Base-by-base conservation (phyloP, 1,140 invertebrate genomes). In the Bradysia coprophila region DNA sequence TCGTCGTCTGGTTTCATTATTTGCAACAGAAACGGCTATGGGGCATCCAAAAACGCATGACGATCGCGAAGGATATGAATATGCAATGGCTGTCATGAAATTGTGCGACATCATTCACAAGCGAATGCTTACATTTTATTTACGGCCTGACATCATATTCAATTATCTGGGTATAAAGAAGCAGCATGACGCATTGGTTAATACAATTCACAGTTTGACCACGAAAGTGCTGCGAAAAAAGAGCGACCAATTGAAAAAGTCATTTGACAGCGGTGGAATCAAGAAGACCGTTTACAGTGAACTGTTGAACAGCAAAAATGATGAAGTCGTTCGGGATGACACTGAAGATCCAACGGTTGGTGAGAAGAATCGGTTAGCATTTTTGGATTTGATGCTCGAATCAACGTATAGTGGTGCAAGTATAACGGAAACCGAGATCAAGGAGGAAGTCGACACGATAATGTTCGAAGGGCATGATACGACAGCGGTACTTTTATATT, bases 401-500 rank as follows among this genome's bases (percentile, higher is more conserved):
- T 63, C 75, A 44, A 62, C 70, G 16, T 66, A 69, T 47, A 75
- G 69, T 20, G 62, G 62, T 2, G 57, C 59, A 0, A 56, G 67
- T 40, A 63, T 86, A 37, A 75, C 72, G 8, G 73, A 89, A 41
- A 67, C 75, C 38, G 86, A 92, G 58, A 86, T 93, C 33, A 72
- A 78, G 51, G 80, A 87, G 55, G 78, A 87, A 71, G 82, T 88
- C 1, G 77, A 87, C 46, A 89, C 83, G 0, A 88, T 88, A 44
- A n/a, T n/a, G n/a, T n/a, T n/a, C 18, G 32, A 34, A 34, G 32
- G 32, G 4, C 32, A 34, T 34, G 32, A 34, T 13, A 34, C 32
- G 13, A 34, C 32, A 16, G 32, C 32, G 32, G n/a, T n/a, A n/a
- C n/a, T n/a, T n/a, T n/a, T n/a, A n/a, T n/a, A n/a, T n/a, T n/a